These are phyloP conservation scores for Rhinella marina DNA, from an alignment of 2,797 vertebrate species.

Conservation along the genomic window DNA sequence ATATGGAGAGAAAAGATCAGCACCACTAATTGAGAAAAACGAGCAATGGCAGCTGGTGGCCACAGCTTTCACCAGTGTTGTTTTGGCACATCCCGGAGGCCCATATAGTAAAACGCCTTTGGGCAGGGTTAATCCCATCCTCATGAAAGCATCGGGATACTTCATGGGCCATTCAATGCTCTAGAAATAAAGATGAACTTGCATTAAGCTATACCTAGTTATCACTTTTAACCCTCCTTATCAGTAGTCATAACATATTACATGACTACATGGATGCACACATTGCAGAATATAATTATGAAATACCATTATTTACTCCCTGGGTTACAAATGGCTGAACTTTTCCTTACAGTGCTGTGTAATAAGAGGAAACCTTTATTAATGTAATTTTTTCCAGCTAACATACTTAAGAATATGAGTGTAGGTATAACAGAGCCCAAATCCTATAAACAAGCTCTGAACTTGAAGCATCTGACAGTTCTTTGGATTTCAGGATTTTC, in stretches of 20 bases:
- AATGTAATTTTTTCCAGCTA: too few relatives aligned
- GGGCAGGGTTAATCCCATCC: conserved; percentile 85
- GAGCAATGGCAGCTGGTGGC: conserved; percentile 83
- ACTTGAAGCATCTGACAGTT: too few relatives aligned
- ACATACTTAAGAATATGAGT: too few relatives aligned
- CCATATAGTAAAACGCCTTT: conserved; percentile 90
- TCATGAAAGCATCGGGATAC: conserved; percentile 85
- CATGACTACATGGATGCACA: background rate
- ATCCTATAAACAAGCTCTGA: too few relatives aligned
- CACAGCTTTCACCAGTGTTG: conserved; percentile 85
- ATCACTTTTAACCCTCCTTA: background rate
- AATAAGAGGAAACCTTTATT: too few relatives aligned
- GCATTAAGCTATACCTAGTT: background rate
- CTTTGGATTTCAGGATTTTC: too few relatives aligned
- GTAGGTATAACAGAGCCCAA: too few relatives aligned
- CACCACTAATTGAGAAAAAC: conserved; percentile 88
- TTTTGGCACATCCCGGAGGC: conserved; percentile 94
- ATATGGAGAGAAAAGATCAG: conserved; percentile 91
- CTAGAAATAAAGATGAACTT: conserved; percentile 70
- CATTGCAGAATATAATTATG: background rate
- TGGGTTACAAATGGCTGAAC: background rate
- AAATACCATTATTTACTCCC: background rate
- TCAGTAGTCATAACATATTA: background rate
- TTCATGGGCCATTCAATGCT: conserved; percentile 93
- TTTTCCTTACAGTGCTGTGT: too few relatives aligned